Evolutionary conservation across 2,888 invertebrate genomes (phyloP), one percentile per base, ranked within the genome.

Genomic region (Junonia oenone): DNA sequence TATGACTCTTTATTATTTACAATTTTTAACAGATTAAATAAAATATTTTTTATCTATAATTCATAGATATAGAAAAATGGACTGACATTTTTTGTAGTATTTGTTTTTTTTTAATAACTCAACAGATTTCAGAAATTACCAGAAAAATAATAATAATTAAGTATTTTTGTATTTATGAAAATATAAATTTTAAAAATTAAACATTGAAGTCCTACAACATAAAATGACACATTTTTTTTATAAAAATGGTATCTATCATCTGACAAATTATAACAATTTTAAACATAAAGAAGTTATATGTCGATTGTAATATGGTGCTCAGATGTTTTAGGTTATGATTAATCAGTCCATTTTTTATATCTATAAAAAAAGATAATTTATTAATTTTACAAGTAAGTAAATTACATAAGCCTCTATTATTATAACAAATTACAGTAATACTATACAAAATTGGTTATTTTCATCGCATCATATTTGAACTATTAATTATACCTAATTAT

Each of bases 381-480:
- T 9, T 22, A 19, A n/a, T 33, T 47, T n/a, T 14, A 33, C 15
- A 47, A n/a, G 13, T 37, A 53, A 9, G 19, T 40, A 31, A 31
- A 53, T 22, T 22, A 22, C 22, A 48, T 43, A 48, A 48, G 48
- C 48, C 47, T 54, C 40, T 54, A 43, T 11, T 0, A 1, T 11
- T 31, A 31, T 33, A 33, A 3, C 8, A 26, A 45, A 29, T 29
- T 13, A 45, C 26, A 37, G 26, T n/a, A 13, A 52, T 45, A 26
- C 6, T 43, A 14, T 54, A 47, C 2, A 47, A 13, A 15, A 47
- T 40, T 56, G 55, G 55, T 56, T 59, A 53, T 53, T 51, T 11
- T 33, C 31, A 46, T 56, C 52, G 53, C 55, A 56, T 59, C 55
- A 56, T 45, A 49, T 48, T 58, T 35, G 29, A 6, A 43, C 37